Percentiles rank a stretch among this genome's conserved stretches.
Conservation (phyloP, 2,113 vertebrate species). For the Ursus arctos region DNA sequence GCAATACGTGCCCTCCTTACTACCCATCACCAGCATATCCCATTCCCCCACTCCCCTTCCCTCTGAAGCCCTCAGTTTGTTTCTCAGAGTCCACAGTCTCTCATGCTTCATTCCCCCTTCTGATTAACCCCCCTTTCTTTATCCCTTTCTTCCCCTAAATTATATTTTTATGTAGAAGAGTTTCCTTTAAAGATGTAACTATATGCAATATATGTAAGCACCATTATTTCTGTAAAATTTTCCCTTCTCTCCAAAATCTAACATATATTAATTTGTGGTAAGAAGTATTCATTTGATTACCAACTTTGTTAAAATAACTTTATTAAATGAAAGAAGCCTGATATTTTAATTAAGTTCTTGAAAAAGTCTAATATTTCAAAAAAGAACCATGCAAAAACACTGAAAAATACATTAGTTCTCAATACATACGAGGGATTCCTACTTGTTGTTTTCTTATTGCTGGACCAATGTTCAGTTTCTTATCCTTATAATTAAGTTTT, state of each 20-base stretch:
- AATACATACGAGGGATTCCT: slow-evolving; percentile 89
- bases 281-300: slow-evolving; percentile 31
- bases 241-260: neutral
- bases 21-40: too few species aligned
- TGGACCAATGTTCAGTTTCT: slow-evolving; percentile 92
- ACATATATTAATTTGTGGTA: slow-evolving; percentile 11
- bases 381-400: slow-evolving; percentile 42
- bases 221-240: slow-evolving; percentile 42
- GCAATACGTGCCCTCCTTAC: too few species aligned
- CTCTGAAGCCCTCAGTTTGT: too few species aligned
- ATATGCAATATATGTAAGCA: slow-evolving; percentile 29
- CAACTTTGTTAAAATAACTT: slow-evolving; percentile 45
- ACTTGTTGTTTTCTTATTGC: slow-evolving; percentile 92
- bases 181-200: slow-evolving; percentile 57
- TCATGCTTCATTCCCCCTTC: too few species aligned
- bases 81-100: too few species aligned
- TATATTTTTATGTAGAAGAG: slow-evolving; percentile 34
- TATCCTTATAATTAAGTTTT: slow-evolving; percentile 91
- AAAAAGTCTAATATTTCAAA: slow-evolving; percentile 54
- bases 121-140: too few species aligned
- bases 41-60: too few species aligned
- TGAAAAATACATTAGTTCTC: slow-evolving; percentile 61
- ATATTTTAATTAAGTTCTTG: slow-evolving; percentile 49
- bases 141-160: neutral
- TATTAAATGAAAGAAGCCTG: slow-evolving; percentile 56